These are phyloP conservation scores for Drosophila siamana DNA, from an alignment of 2,888 invertebrate species.

Conservation along the genomic window DNA sequence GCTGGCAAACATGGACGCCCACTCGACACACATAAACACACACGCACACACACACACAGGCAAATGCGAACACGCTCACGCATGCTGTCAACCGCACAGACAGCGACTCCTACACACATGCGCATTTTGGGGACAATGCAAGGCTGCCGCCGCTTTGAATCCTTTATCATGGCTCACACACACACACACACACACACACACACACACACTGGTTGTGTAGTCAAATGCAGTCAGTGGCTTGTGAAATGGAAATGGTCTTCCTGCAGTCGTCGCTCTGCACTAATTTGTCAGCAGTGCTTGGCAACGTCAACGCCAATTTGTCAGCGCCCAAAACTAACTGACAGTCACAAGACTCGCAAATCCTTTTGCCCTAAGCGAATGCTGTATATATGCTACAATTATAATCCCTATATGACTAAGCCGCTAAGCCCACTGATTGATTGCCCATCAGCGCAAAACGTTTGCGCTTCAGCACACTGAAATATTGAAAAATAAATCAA, in stretches of 20 bases:
- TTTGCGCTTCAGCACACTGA: not conserved
- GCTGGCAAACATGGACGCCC: constrained; percentile 59
- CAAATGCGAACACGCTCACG: constrained; percentile 1
- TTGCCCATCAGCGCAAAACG: not conserved
- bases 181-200: constrained; percentile 3
- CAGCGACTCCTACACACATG: constrained; percentile 15
- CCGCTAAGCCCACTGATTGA: not conserved
- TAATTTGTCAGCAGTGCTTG: constrained; percentile 34
- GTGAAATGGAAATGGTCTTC: not conserved
- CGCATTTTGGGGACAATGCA: constrained; percentile 32
- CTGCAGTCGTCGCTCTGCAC: constrained; percentile 24
- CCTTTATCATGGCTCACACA: constrained; percentile 40
- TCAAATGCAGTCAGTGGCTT: too few relatives aligned
- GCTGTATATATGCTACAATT: not conserved
- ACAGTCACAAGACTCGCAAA: constrained; percentile 4
- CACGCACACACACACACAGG: constrained; percentile 4
- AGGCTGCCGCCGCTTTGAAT: constrained; percentile 36
- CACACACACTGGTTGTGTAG: not conserved
- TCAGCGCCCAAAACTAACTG: constrained; percentile 25
- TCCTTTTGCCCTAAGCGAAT: not conserved
- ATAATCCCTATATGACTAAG: constrained; percentile 1
- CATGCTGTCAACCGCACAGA: constrained; percentile 10
- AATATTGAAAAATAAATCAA: not conserved
- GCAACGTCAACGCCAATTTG: constrained; percentile 42
- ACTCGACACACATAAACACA: constrained; percentile 13